Evolutionary conservation across 2,888 invertebrate genomes (phyloP), one percentile per base, ranked within the genome.

Genomic region (Omphaloscelis lunosa): DNA sequence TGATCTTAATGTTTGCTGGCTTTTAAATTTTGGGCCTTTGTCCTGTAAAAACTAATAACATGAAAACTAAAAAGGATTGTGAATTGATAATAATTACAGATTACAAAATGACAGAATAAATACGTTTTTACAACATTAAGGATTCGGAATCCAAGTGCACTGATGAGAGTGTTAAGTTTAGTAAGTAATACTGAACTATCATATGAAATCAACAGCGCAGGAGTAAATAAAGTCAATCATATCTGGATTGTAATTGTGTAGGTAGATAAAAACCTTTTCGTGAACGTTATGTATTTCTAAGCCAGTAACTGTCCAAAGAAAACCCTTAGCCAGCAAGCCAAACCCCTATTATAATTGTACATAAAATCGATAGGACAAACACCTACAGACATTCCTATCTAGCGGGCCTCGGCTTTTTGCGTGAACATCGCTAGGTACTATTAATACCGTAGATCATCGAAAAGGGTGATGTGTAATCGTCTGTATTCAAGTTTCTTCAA

Each of bases 321-420:
- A 73, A 83, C 81, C 78, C 72, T 81, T 78, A 81, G 53, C 53
- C 27, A 34, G 48, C 34, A 34, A 66, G 20, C 20, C 7, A 15
- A 15, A 56, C 41, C 41, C 39, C 41, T 17, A 15, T 77, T 53
- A 73, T 66, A 66, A 69, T 53, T 15, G 67, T 27, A 39, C 41
- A 73, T 15, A 82, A 81, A 83, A 82, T 83, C 73, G 77, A 83
- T 83, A 79, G 41, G 3, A 70, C 74, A 79, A 74, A 73, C 73
- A 79, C 69, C 59, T 56, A 56, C 27, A 41, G 48, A 65, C 41
- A n/a, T 61, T 17, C 45, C 58, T 63, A 72, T 81, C 53, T 56
- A 82, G n/a, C 20, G 27, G 15, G 17, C 59, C 58, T 53, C 45
- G n/a, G n/a, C 34, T 62, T 67, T 81, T 73, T 82, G 61, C 45